Conservation (phyloP, 2,888 invertebrate genomes). For the Dinocampus coccinellae region DNA sequence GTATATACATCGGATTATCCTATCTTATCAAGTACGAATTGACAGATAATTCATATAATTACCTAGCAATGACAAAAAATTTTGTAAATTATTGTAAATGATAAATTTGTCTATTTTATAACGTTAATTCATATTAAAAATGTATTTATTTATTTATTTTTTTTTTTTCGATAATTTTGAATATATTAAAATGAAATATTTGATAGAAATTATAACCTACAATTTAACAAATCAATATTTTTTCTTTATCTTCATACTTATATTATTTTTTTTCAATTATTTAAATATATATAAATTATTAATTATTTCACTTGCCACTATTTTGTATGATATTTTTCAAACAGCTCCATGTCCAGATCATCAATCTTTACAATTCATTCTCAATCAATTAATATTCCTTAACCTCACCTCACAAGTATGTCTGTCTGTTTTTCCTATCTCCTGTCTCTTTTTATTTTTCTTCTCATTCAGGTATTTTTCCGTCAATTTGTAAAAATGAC, state of each 20-base stretch:
- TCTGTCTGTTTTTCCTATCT: background rate
- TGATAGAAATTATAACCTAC: slow-evolving; percentile 54
- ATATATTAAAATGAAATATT: too few species aligned
- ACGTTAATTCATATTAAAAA: too few species aligned
- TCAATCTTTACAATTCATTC: background rate
- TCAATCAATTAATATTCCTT: background rate
- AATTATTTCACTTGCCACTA: background rate
- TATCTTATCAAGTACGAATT: background rate
- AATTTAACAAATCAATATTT: slow-evolving; percentile 51
- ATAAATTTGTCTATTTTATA: too few species aligned
- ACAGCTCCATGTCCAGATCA: background rate
- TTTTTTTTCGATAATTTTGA: background rate
- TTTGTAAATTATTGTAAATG: background rate
- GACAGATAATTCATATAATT: background rate
- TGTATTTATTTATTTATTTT: background rate
- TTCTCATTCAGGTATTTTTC: slow-evolving; percentile 1
- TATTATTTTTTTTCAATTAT: background rate
- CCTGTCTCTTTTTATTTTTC: background rate
- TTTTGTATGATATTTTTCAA: background rate
- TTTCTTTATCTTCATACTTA: background rate
- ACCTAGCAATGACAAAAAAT: background rate
- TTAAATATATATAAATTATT: background rate
- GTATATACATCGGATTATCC: too few species aligned
- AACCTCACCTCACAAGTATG: background rate
- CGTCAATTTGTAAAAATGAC: slow-evolving; percentile 35